These are phyloP conservation scores for Cyanistes caeruleus DNA, from an alignment of 2,113 vertebrate species.

Conservation along the genomic window DNA sequence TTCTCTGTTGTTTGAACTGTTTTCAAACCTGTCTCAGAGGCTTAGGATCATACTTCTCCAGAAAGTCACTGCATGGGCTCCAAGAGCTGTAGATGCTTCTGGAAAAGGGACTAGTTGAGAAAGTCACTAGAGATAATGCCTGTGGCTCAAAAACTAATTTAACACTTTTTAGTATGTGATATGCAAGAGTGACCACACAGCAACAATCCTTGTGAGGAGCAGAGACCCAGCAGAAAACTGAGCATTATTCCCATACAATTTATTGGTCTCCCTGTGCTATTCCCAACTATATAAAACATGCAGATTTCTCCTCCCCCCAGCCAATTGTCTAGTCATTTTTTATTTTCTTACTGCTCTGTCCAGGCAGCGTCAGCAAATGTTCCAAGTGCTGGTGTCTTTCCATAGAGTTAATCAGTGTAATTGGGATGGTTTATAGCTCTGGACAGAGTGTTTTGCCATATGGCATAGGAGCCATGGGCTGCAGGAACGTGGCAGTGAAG, in stretches of 20 bases:
- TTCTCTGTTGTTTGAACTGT: not conserved
- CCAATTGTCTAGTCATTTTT: not conserved
- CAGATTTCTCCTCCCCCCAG: not conserved
- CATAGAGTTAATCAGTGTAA: conserved; percentile 64
- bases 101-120: not conserved
- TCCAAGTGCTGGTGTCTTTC: conserved; percentile 23
- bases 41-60: not conserved
- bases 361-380: not conserved
- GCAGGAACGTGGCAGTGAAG: not conserved
- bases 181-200: not conserved
- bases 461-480: not conserved
- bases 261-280: not conserved
- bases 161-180: fast-evolving
- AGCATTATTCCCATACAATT: not conserved
- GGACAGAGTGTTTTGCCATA: conserved; percentile 32
- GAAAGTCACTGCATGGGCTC: not conserved
- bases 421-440: conserved; percentile 32
- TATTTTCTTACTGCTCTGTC: not conserved
- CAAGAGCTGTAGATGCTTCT: not conserved
- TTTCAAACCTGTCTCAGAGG: not conserved
- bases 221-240: not conserved
- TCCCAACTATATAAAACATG: not conserved
- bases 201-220: not conserved
- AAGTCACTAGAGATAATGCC: not conserved
- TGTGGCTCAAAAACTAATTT: not conserved